Evolutionary conservation across 2,113 vertebrate species (phyloP), one percentile per base, ranked within the genome.

Genomic region (Albula goreensis): DNA sequence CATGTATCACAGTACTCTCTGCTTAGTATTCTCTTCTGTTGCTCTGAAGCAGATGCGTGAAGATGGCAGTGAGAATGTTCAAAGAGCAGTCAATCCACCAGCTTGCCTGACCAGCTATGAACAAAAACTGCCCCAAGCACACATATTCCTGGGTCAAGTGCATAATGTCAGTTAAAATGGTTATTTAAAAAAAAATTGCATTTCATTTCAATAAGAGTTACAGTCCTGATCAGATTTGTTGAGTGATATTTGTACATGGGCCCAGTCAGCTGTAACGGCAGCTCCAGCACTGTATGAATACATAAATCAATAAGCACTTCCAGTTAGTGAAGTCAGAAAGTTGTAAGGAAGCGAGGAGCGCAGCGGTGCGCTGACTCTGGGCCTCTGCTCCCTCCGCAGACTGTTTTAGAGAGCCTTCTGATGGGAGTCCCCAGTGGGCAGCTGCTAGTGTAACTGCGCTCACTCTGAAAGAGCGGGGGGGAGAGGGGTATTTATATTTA

Each of bases 331-430:
- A 74, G n/a, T 31, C 4, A 19, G 25, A 63, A n/a, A 2, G 10
- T 9, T 63, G 60, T 66, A 66, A 66, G 60, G 60, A 19, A 66
- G 60, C n/a, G 70, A 31, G 22, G 10, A 19, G n/a, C 70, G n/a
- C 70, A 31, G 70, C n/a, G n/a, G n/a, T 2, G 22, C 9, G 25
- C n/a, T n/a, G 8, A 11, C 5, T 22, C 31, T 74, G 10, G 22
- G 4, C 22, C 70, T 8, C 70, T 19, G 83, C 91, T 90, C 88
- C 86, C 89, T 85, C 85, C 86, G 90, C 89, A 90, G 89, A 90
- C 87, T 74, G 7, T 91, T 92, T 91, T 90, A 87, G 87, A 89
- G 94, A 89, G 94, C 93, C 92, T 89, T 94, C 94, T 95, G 93
- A 95, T 92, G 92, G 91, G n/a, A 79, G 87, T 92, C 92, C 92